phyloP scores from a whole-genome alignment of 2,888 invertebrate species.

The Synanthedon andrenaeformis region DNA sequence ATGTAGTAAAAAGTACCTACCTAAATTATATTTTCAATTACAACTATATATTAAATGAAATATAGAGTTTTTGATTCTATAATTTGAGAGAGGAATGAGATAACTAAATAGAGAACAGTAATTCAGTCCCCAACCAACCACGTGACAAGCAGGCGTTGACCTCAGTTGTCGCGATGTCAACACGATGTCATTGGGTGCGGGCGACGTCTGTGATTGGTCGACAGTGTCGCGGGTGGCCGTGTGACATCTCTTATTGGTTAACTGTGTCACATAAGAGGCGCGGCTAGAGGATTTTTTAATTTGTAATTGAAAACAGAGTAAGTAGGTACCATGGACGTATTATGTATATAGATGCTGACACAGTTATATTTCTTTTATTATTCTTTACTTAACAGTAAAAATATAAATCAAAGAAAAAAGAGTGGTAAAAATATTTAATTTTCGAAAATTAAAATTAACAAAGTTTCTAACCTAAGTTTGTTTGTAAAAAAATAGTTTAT shows the following conservation, averaged over 20 bases:
- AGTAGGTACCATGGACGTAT: no score
- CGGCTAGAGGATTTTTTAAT: slow-evolving; percentile 10
- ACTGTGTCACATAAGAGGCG: slow-evolving; percentile 52
- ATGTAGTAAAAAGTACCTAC: no score
- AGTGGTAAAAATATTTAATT: no score
- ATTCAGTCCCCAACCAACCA: slow-evolving; percentile 16
- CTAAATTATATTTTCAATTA: no score
- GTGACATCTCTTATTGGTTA: slow-evolving; percentile 60
- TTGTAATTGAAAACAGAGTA: not conserved
- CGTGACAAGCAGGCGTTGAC: slow-evolving; percentile 49
- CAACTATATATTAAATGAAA: no score
- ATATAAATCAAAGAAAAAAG: no score
- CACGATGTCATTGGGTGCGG: slow-evolving; percentile 58
- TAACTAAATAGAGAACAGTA: no score
- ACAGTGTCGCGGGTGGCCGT: slow-evolving; percentile 50
- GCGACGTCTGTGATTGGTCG: slow-evolving; percentile 47
- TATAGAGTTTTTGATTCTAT: no score
- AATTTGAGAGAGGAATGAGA: no score
- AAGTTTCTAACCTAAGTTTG: no score
- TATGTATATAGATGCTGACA: not conserved
- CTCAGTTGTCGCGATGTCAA: slow-evolving; percentile 47
- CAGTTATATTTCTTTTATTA: not conserved
- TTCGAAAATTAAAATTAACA: no score
- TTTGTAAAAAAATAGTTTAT: no score
- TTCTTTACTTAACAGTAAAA: not conserved